These are phyloP conservation scores for Prunella himalayana DNA, from an alignment of 2,113 vertebrate species.

Conservation along the genomic window DNA sequence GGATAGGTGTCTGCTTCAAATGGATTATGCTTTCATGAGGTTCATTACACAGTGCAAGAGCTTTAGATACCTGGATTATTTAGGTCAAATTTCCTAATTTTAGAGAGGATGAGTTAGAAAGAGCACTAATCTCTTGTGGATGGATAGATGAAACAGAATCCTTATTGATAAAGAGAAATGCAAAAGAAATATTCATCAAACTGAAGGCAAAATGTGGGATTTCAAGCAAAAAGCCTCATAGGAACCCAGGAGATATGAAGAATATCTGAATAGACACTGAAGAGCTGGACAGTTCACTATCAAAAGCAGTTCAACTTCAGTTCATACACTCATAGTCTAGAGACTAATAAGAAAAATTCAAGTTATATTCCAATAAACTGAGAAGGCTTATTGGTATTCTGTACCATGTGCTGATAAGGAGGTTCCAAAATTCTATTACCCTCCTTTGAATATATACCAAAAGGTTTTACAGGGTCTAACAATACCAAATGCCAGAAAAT, in stretches of 20 bases:
- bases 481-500: neutral
- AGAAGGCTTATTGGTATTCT: neutral
- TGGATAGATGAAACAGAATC: neutral
- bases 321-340: neutral
- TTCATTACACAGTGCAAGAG: neutral
- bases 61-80: neutral
- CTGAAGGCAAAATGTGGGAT: neutral
- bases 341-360: neutral
- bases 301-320: neutral
- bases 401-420: neutral
- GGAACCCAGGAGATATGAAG: neutral
- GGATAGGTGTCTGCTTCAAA: neutral
- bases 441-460: neutral
- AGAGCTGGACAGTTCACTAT: neutral
- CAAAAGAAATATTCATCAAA: neutral
- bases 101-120: neutral
- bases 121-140: neutral
- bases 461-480: neutral
- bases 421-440: neutral
- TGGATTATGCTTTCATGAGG: neutral
- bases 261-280: neutral
- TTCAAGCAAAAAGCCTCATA: neutral
- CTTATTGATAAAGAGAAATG: neutral
- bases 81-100: neutral
- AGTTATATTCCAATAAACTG: neutral